Evolutionary conservation across 1,140 invertebrate species (phyloP).

Genomic region (Cyphomyrmex costatus): DNA sequence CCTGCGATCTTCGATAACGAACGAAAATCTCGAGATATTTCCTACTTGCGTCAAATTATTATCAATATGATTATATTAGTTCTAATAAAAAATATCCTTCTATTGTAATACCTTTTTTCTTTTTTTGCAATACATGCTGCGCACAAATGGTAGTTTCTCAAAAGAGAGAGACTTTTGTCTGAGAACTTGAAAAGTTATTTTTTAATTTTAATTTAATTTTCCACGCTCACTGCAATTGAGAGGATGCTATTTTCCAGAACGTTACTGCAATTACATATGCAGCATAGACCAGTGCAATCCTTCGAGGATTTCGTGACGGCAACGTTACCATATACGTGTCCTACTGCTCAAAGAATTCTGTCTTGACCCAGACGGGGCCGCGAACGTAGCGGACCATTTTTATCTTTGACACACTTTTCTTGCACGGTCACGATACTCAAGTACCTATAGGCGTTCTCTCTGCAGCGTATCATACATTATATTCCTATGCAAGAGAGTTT

Average conservation of each 20-base stretch:
- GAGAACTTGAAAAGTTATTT: background rate
- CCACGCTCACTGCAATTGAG: background rate
- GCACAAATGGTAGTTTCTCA: background rate
- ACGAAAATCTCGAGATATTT: background rate
- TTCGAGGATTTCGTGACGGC: slow-evolving; percentile 17
- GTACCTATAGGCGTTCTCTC: background rate
- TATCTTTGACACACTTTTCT: slow-evolving; percentile 55
- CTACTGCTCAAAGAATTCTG: slow-evolving; percentile 20
- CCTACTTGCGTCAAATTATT: background rate
- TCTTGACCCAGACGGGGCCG: slow-evolving; percentile 5
- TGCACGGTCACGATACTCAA: slow-evolving; percentile 6
- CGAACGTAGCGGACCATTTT: slow-evolving; percentile 33
- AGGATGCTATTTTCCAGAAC: slow-evolving; percentile 1
- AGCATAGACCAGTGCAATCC: background rate
- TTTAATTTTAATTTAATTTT: slow-evolving; percentile 44
- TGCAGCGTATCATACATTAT: background rate
- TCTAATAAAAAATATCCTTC: background rate
- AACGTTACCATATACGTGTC: slow-evolving; percentile 18
- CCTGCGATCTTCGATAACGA: slow-evolving; percentile 30
- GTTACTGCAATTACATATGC: slow-evolving; percentile 33
- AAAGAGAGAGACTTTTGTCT: background rate
- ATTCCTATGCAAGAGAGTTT: slow-evolving; percentile 13
- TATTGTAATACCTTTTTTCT: background rate
- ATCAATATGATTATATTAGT: too few species aligned
- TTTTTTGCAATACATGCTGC: background rate